Evolutionary conservation across 2,797 vertebrate species (phyloP).

Genomic region (Pipistrellus nathusii): DNA sequence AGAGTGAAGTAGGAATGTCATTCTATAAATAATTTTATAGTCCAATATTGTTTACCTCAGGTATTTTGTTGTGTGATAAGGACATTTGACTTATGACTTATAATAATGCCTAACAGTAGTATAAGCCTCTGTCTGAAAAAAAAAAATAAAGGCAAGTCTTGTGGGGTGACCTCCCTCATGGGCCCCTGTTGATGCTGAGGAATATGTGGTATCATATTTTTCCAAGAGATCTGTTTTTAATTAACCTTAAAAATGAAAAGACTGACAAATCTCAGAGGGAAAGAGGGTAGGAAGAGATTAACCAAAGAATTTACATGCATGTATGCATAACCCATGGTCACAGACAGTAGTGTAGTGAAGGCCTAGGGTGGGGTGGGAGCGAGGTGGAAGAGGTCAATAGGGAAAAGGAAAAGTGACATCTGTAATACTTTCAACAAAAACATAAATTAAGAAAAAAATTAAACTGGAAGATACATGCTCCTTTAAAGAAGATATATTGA

Average conservation of each 20-base stretch:
- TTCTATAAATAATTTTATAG: neutral
- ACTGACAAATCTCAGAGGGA: neutral
- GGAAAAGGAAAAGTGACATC: too few relatives aligned
- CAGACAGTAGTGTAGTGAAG: too few relatives aligned
- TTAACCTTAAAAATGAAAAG: too few relatives aligned
- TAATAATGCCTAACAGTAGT: neutral
- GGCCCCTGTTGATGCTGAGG: neutral
- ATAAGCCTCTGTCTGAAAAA: neutral
- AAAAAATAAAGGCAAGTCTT: neutral
- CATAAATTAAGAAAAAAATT: too few relatives aligned
- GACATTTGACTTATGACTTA: neutral
- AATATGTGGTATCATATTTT: neutral
- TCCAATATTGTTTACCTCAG: neutral
- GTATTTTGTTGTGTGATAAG: neutral
- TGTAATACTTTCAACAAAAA: too few relatives aligned
- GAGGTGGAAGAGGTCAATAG: too few relatives aligned
- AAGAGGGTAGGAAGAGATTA: neutral
- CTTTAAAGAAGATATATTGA: conserved; percentile 1
- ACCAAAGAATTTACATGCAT: too few relatives aligned
- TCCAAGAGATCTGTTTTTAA: neutral
- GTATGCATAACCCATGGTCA: too few relatives aligned
- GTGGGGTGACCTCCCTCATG: neutral
- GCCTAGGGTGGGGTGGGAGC: too few relatives aligned
- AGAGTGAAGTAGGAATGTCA: neutral
- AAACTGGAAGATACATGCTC: neutral